Evolutionary conservation across 2,113 vertebrate genomes (phyloP).

Genomic region (Marmota monax): DNA sequence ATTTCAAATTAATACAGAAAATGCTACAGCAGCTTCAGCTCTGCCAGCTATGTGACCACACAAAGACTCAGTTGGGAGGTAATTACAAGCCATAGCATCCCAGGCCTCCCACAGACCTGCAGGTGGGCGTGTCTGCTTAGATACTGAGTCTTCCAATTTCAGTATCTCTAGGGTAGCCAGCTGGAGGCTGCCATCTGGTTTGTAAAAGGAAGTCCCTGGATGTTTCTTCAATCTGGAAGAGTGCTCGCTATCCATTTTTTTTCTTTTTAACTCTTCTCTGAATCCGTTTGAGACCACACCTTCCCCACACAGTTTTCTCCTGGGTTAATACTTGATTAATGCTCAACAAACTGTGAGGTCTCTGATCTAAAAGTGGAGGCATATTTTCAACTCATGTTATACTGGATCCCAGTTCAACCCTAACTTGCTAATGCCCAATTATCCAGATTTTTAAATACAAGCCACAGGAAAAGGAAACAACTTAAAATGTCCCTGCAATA

Average conservation of each 20-base stretch:
- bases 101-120: conserved; percentile 17
- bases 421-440: neutral
- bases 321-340: conserved; percentile 42
- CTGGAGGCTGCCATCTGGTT: conserved; percentile 69
- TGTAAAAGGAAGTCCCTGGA: conserved; percentile 24
- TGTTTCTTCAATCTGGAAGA: conserved; percentile 49
- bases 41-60: conserved; percentile 52
- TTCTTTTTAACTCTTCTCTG: conserved; percentile 52
- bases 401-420: conserved; percentile 1
- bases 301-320: conserved; percentile 11
- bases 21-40: conserved; percentile 23
- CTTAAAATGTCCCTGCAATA: neutral
- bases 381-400: neutral
- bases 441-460: neutral
- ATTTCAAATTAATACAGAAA: conserved; percentile 76
- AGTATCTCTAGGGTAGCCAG: conserved; percentile 61
- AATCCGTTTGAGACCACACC: neutral
- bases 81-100: conserved; percentile 73
- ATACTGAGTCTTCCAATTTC: conserved; percentile 59
- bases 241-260: neutral
- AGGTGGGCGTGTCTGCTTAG: conserved; percentile 39
- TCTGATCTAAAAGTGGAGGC: neutral
- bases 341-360: neutral
- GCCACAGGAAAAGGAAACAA: neutral
- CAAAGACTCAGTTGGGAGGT: conserved; percentile 73